Conservation (phyloP, 2,888 invertebrate genomes). For the Biston betularia region DNA sequence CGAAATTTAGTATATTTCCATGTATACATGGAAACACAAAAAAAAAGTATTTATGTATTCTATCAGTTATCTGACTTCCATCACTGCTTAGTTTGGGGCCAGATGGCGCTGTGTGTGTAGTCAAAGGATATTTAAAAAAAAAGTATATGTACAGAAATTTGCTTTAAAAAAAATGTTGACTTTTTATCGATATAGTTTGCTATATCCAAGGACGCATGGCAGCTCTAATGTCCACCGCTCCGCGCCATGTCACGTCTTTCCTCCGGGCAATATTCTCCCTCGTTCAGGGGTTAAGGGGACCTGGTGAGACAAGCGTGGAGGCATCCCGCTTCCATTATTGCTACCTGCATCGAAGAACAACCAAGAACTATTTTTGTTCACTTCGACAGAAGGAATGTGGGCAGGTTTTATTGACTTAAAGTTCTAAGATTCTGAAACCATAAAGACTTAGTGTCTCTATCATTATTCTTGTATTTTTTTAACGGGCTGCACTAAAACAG, state of each 20-base stretch:
- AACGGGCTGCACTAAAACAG: too few species aligned
- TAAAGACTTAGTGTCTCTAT: background rate
- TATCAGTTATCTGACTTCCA: too few species aligned
- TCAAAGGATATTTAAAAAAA: too few species aligned
- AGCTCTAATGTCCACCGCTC: slow-evolving; percentile 37
- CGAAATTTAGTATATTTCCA: too few species aligned
- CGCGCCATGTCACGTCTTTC: slow-evolving; percentile 41
- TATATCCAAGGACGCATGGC: slow-evolving; percentile 11
- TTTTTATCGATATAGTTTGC: background rate
- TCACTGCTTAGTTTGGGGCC: too few species aligned
- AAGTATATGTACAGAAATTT: too few species aligned
- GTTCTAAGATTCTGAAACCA: background rate
- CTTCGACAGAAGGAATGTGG: background rate
- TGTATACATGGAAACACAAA: too few species aligned
- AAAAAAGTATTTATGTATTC: too few species aligned
- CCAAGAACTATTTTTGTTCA: slow-evolving; percentile 21
- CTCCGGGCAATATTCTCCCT: slow-evolving; percentile 41
- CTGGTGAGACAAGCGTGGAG: slow-evolving; percentile 33
- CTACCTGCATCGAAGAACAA: slow-evolving; percentile 43
- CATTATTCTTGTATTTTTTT: background rate
- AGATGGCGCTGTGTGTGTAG: too few species aligned
- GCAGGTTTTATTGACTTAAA: slow-evolving; percentile 6
- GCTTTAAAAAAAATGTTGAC: background rate
- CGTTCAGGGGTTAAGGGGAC: slow-evolving; percentile 5
- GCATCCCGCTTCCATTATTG: slow-evolving; percentile 41